Evolutionary conservation across 2,888 invertebrate species (phyloP).

Genomic region (Drosophila ustulata): DNA sequence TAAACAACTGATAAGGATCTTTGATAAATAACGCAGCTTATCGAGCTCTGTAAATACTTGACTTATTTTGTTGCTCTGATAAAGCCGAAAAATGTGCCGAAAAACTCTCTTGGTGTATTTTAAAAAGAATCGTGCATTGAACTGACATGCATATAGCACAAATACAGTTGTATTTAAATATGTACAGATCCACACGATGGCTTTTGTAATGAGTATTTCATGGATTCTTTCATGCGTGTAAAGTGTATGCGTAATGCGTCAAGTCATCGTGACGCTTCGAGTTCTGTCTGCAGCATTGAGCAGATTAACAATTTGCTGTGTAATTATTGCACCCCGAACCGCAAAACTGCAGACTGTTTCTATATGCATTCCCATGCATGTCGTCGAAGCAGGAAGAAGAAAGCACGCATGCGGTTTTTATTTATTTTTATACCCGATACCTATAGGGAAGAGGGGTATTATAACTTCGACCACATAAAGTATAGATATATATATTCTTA

Average conservation of each 20-base stretch:
- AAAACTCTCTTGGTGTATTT: neutral
- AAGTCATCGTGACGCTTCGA: slow-evolving; percentile 63
- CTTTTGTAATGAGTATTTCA: slow-evolving; percentile 20
- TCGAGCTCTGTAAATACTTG: slow-evolving; percentile 29
- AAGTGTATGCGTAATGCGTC: slow-evolving; percentile 33
- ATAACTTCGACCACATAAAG: no score
- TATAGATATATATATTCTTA: no score
- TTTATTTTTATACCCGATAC: neutral
- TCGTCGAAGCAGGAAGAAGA: slow-evolving; percentile 16
- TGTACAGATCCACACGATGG: slow-evolving; percentile 7
- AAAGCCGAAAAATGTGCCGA: slow-evolving; percentile 3
- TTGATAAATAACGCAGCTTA: slow-evolving; percentile 24
- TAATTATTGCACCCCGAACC: slow-evolving; percentile 15
- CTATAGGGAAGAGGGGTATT: no score
- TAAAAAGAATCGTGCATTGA: slow-evolving; percentile 32
- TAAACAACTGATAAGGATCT: slow-evolving; percentile 12
- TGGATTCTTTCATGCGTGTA: slow-evolving; percentile 23
- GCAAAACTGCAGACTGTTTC: slow-evolving; percentile 7
- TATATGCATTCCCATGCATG: slow-evolving; percentile 14
- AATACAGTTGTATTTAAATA: neutral
- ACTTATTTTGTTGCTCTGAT: slow-evolving; percentile 12
- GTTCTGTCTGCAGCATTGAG: slow-evolving; percentile 3
- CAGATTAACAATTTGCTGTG: slow-evolving; percentile 10
- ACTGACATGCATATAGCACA: slow-evolving; percentile 20
- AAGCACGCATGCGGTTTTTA: slow-evolving; percentile 23